These are phyloP conservation scores for Pachypanchax playfairii DNA, from an alignment of 2,113 vertebrate genomes.

Conservation along the genomic window DNA sequence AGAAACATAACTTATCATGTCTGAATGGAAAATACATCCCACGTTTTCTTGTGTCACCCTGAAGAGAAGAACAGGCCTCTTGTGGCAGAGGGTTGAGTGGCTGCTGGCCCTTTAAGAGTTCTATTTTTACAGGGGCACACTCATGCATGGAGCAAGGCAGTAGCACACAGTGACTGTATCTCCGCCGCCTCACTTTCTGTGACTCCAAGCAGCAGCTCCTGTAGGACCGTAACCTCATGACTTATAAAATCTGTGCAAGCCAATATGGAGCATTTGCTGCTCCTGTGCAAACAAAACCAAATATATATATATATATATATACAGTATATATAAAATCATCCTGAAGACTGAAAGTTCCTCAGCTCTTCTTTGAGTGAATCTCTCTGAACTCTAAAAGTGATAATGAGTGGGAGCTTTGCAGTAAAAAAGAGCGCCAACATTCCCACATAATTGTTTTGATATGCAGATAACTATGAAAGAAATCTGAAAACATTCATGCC, in stretches of 20 bases:
- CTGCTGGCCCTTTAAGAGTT: slow-evolving; percentile 80
- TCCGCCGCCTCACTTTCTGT: slow-evolving; percentile 61
- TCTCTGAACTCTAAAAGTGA: slow-evolving; percentile 67
- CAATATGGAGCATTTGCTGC: slow-evolving; percentile 7
- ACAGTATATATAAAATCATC: slow-evolving; percentile 12
- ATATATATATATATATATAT: too few species aligned
- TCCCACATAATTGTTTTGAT: slow-evolving; percentile 74
- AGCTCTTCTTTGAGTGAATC: slow-evolving; percentile 35
- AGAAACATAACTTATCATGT: slow-evolving; percentile 20
- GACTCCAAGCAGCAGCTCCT: slow-evolving; percentile 66
- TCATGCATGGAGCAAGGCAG: slow-evolving; percentile 78
- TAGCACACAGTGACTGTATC: slow-evolving; percentile 67
- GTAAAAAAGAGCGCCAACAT: slow-evolving; percentile 59
- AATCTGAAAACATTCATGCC: slow-evolving; percentile 69
- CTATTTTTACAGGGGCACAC: slow-evolving; percentile 81
- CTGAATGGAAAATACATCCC: slow-evolving; percentile 37
- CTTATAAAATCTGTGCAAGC: slow-evolving; percentile 18
- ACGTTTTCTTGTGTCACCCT: slow-evolving; percentile 56
- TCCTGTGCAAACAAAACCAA: slow-evolving; percentile 14
- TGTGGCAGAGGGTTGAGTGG: slow-evolving; percentile 67
- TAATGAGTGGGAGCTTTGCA: slow-evolving; percentile 68
- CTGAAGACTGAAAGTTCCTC: slow-evolving; percentile 40
- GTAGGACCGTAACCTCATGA: slow-evolving; percentile 36
- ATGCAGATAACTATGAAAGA: slow-evolving; percentile 68
- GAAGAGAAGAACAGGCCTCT: slow-evolving; percentile 63